Evolutionary conservation across 2,113 vertebrate genomes (phyloP).

Genomic region (Martes martes): DNA sequence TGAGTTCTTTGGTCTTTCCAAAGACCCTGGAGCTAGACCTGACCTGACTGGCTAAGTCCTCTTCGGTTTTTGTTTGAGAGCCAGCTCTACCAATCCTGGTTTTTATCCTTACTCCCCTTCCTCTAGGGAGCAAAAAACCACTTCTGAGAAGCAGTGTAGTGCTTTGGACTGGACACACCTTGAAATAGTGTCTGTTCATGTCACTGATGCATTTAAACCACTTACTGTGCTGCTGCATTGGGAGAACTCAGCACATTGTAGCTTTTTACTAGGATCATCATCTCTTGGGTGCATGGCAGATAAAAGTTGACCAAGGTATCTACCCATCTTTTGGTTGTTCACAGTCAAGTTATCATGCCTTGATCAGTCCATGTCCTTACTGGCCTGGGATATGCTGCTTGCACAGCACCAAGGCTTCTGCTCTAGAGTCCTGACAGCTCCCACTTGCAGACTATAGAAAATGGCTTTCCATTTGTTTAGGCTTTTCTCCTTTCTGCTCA

Average conservation of each 20-base stretch:
- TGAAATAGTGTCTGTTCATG: background rate
- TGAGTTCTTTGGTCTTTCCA: background rate
- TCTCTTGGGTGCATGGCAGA: background rate
- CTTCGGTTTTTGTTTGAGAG: conserved; percentile 35
- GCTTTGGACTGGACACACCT: background rate
- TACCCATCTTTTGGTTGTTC: background rate
- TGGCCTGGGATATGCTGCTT: background rate
- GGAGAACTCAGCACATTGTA: background rate
- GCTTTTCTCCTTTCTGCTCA: background rate
- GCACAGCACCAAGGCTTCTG: background rate
- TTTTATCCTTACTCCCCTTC: background rate
- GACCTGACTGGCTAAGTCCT: background rate
- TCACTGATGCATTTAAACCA: background rate
- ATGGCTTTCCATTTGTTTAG: background rate
- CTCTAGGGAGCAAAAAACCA: background rate
- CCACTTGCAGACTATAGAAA: background rate
- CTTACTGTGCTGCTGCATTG: background rate
- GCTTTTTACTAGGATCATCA: background rate
- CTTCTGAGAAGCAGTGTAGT: background rate
- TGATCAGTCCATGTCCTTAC: background rate
- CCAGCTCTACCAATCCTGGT: background rate
- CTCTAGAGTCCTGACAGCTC: background rate
- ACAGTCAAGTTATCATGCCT: background rate
- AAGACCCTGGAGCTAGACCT: background rate
- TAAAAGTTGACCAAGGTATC: background rate